Conservation (phyloP, 2,888 invertebrate species). For the Sabatieria punctata region DNA sequence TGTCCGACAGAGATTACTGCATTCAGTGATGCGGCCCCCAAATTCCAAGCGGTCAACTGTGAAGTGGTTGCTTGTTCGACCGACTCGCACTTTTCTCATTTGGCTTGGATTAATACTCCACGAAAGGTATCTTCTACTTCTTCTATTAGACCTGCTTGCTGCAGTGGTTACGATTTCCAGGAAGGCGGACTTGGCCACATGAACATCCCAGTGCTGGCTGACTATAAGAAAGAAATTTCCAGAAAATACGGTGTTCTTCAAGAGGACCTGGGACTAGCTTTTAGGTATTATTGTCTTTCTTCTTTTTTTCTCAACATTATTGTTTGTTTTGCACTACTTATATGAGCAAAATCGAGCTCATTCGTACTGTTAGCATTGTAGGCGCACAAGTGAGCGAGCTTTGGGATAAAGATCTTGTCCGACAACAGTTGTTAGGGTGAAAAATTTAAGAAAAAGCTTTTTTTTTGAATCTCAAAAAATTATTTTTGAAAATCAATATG, state of each 20-base stretch:
- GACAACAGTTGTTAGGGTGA: too few species aligned
- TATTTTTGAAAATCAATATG: too few species aligned
- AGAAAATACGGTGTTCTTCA: constrained; percentile 67
- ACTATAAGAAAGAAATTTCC: constrained; percentile 70
- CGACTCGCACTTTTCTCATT: constrained; percentile 87
- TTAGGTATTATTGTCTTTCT: too few species aligned
- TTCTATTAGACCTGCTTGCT: not conserved
- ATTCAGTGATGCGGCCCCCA: constrained; percentile 63
- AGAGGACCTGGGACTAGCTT: constrained; percentile 61
- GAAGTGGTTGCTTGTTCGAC: constrained; percentile 77
- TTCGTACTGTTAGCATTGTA: too few species aligned
- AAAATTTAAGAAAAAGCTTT: too few species aligned
- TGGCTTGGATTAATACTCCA: constrained; percentile 80
- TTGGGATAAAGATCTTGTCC: too few species aligned
- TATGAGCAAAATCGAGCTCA: too few species aligned
- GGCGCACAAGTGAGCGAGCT: too few species aligned
- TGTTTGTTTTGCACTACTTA: too few species aligned
- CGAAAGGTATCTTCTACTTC: constrained; percentile 44
- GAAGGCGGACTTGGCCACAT: constrained; percentile 73
- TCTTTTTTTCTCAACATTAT: too few species aligned
- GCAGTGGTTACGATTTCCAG: constrained; percentile 37
- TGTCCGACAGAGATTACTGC: constrained; percentile 91
- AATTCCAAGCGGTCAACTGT: constrained; percentile 49
- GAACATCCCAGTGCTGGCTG: constrained; percentile 69
- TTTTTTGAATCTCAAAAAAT: too few species aligned